Percentiles rank a stretch among this genome's conserved stretches.
Evolutionary conservation across 2,888 invertebrate species (phyloP).

Genomic region (Agrotis puta): DNA sequence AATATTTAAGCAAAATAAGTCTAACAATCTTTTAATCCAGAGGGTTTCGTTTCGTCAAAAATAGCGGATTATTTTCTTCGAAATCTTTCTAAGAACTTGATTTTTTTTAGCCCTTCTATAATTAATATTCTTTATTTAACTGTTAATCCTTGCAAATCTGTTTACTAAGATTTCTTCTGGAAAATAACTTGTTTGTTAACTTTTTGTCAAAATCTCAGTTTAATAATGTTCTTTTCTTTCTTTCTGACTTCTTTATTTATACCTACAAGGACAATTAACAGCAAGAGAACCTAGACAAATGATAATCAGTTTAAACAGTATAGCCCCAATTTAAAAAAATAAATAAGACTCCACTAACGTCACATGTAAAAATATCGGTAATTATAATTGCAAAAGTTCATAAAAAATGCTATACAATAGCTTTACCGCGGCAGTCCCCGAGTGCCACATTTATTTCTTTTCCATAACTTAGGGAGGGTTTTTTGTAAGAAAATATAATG

Average conservation of each 20-base stretch:
- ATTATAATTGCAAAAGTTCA: too few species aligned
- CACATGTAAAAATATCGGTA: too few species aligned
- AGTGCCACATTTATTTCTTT: too few species aligned
- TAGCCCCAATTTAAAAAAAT: too few species aligned
- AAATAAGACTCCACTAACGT: too few species aligned
- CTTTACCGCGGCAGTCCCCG: too few species aligned
- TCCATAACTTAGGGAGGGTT: too few species aligned
- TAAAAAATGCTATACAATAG: too few species aligned
- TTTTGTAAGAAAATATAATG: conserved; percentile 15
- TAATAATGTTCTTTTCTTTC: neutral
- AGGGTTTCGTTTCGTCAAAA: conserved; percentile 16
- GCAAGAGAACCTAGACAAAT: too few species aligned
- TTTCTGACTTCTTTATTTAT: neutral
- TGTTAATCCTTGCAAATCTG: conserved; percentile 13
- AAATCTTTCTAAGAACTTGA: conserved; percentile 13
- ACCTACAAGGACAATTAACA: too few species aligned
- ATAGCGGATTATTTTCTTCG: conserved; percentile 27
- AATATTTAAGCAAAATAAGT: conserved; percentile 23
- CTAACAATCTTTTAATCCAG: conserved; percentile 17
- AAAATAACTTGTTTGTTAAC: neutral
- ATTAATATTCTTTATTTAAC: conserved; percentile 6
- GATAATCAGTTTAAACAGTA: too few species aligned
- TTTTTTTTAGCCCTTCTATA: conserved; percentile 16
- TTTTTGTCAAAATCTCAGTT: neutral
- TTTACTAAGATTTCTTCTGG: neutral